Evolutionary conservation across 92 coral and sea anemone species (phyloP).

Genomic region (Phenganax subtilis): DNA sequence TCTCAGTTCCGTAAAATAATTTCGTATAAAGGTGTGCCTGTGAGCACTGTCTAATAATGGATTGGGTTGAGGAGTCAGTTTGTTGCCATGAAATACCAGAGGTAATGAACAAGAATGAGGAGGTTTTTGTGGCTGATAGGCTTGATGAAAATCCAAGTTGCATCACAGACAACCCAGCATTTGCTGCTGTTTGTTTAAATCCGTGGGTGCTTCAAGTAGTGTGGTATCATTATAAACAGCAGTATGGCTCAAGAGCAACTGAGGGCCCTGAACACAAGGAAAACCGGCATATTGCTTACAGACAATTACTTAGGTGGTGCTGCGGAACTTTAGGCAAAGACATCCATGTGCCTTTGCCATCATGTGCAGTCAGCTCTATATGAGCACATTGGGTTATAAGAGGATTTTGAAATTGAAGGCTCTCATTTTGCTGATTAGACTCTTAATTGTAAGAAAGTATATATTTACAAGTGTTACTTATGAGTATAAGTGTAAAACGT

Average conservation of each 20-base stretch:
- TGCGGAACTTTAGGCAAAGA: constrained; percentile 43
- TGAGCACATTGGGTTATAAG: constrained; percentile 21
- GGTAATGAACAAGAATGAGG: background rate
- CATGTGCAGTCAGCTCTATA: constrained; percentile 38
- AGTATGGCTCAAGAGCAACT: background rate
- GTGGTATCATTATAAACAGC: too few species aligned
- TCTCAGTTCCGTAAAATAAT: too few species aligned
- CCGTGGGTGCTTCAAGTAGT: too few species aligned
- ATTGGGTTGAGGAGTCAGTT: background rate
- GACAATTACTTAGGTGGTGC: constrained; percentile 45
- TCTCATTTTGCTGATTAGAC: constrained; percentile 33
- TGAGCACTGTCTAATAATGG: constrained; percentile 5
- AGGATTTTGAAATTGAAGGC: constrained; percentile 40
- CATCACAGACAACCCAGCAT: too few species aligned
- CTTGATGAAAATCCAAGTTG: too few species aligned
- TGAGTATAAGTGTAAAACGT: too few species aligned
- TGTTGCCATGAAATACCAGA: constrained; percentile 9
- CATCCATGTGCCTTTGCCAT: constrained; percentile 29
- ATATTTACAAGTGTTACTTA: too few species aligned
- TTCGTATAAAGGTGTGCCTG: background rate
- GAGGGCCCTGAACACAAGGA: constrained; percentile 39
- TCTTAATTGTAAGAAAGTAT: too few species aligned
- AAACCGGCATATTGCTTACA: constrained; percentile 32
- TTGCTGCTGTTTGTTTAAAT: too few species aligned
- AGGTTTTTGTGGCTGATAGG: background rate